Percentiles rank a stretch among this genome's conserved stretches.
phyloP scores from a whole-genome alignment of 2,113 vertebrate species.

The Hipposideros armiger region DNA sequence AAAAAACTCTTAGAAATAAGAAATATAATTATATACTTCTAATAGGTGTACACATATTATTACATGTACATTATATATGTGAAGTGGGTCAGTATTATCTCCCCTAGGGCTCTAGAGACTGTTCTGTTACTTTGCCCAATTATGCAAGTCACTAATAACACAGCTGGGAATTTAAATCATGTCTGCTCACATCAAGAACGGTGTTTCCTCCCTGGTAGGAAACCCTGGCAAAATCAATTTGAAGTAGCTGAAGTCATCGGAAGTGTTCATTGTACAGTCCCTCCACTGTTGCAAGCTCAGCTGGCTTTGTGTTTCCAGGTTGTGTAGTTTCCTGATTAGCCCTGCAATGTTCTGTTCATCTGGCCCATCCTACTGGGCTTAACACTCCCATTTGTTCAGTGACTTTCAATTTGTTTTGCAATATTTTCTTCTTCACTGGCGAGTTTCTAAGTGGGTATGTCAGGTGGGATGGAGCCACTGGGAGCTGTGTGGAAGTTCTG shows the following conservation, averaged over 20 bases:
- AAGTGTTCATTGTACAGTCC: background rate
- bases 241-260: conserved; percentile 50
- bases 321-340: conserved; percentile 68
- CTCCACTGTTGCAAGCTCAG: background rate
- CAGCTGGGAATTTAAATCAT: background rate
- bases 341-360: conserved; percentile 64
- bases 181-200: conserved; percentile 29
- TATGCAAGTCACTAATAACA: background rate
- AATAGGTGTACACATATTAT: background rate
- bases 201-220: conserved; percentile 43
- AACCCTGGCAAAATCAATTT: conserved; percentile 18
- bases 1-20: background rate
- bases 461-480: conserved; percentile 66
- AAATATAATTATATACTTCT: background rate
- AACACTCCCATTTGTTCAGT: conserved; percentile 73
- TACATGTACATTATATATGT: too few relatives aligned
- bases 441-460: conserved; percentile 72
- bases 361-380: conserved; percentile 61
- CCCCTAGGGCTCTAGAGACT: background rate
- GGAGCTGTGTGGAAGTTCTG: conserved; percentile 13
- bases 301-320: conserved; percentile 39
- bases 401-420: conserved; percentile 81
- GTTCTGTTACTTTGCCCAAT: background rate
- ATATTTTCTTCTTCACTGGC: conserved; percentile 77
- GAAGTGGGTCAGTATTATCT: background rate